These are phyloP conservation scores for Thaumetopoea pityocampa DNA, from an alignment of 1,140 invertebrate species.

Conservation along the genomic window DNA sequence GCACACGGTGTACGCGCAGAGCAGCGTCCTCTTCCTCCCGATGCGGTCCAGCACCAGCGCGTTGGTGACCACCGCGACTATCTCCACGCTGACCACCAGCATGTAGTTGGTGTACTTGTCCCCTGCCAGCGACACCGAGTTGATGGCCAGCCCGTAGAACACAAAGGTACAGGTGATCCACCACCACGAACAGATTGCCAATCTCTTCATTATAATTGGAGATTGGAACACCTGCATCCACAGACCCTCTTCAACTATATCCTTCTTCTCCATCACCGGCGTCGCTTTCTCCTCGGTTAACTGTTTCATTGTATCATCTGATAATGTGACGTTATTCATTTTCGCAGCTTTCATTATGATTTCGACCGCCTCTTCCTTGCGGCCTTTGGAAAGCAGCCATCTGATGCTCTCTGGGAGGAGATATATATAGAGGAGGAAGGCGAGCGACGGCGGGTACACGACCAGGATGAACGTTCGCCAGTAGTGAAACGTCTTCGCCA, in stretches of 20 bases:
- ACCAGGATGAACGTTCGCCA: conserved; percentile 63
- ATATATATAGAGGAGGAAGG: conserved; percentile 58
- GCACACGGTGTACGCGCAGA: conserved; percentile 77
- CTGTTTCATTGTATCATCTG: conserved; percentile 68
- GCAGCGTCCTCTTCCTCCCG: conserved; percentile 79
- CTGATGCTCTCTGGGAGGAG: conserved; percentile 61
- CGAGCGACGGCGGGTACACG: conserved; percentile 52
- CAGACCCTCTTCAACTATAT: conserved; percentile 32
- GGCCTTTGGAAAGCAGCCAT: conserved; percentile 85
- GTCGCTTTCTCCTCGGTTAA: conserved; percentile 41
- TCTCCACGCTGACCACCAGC: conserved; percentile 81
- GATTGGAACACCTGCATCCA: conserved; percentile 58
- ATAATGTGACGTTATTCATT: conserved; percentile 80
- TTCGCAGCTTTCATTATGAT: conserved; percentile 79
- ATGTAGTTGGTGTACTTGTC: conserved; percentile 85
- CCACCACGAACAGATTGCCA: conserved; percentile 73
- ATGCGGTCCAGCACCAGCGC: conserved; percentile 79
- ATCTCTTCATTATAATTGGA: conserved; percentile 51
- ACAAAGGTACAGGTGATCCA: conserved; percentile 86
- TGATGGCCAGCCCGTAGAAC: conserved; percentile 87
- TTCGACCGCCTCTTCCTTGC: conserved; percentile 79
- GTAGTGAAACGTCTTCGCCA: conserved; percentile 57
- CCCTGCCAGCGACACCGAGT: conserved; percentile 81
- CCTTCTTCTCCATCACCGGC: conserved; percentile 35
- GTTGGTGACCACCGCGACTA: conserved; percentile 82